Conservation (phyloP, 2,888 invertebrate species). For the Polymixis flavicincta region DNA sequence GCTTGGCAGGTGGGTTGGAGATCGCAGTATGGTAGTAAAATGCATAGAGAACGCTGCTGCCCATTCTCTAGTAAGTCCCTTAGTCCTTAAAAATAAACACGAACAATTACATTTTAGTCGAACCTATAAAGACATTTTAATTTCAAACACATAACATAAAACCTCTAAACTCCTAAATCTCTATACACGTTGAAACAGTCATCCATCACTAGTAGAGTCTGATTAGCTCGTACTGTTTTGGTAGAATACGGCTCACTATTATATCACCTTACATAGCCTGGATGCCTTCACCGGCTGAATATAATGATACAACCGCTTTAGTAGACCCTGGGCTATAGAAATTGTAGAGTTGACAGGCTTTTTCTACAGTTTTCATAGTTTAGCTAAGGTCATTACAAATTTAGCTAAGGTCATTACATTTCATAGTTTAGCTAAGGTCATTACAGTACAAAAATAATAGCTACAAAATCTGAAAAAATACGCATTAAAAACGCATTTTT, state of each 20-base stretch:
- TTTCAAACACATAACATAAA: slow-evolving; percentile 13
- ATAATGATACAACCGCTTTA: slow-evolving; percentile 84
- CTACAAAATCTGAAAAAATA: no score
- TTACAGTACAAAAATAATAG: no score
- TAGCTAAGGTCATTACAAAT: not conserved
- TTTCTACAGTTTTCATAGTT: slow-evolving; percentile 8
- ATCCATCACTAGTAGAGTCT: slow-evolving; percentile 73
- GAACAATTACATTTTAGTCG: no score
- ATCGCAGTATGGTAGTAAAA: no score
- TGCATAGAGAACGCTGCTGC: no score
- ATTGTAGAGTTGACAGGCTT: slow-evolving; percentile 63
- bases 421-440: no score
- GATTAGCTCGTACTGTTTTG: slow-evolving; percentile 74
- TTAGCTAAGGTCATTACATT: no score
- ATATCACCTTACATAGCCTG: slow-evolving; percentile 81
- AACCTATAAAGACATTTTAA: not conserved
- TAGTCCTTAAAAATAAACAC: no score
- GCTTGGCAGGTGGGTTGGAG: no score
- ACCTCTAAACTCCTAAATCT: slow-evolving; percentile 43
- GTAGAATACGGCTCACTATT: slow-evolving; percentile 77
- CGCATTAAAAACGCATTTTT: no score
- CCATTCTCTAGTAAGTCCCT: no score
- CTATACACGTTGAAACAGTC: slow-evolving; percentile 64
- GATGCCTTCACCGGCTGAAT: slow-evolving; percentile 75
- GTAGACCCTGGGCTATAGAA: slow-evolving; percentile 60